These are phyloP conservation scores for Camelus dromedarius DNA, from an alignment of 2,113 vertebrate species.

Conservation along the genomic window DNA sequence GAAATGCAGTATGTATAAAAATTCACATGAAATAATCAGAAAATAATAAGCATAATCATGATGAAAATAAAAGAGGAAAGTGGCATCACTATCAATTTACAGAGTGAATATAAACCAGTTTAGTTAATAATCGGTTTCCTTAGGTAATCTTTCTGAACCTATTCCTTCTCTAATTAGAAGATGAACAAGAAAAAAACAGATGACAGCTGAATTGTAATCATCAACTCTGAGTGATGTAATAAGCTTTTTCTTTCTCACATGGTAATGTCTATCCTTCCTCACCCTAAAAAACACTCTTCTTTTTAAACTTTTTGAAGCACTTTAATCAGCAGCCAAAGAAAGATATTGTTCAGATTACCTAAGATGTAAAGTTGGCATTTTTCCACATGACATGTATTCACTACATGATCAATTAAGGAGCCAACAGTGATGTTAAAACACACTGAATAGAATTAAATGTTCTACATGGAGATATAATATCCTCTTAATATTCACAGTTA, in stretches of 20 bases:
- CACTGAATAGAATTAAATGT: not conserved
- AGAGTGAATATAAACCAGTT: not conserved
- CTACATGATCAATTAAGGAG: not conserved
- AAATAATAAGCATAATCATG: not conserved
- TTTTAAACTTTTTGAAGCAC: not conserved
- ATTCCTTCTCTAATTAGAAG: not conserved
- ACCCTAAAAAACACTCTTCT: not conserved
- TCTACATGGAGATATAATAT: not conserved
- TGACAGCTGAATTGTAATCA: not conserved
- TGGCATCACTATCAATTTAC: not conserved
- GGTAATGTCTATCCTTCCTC: not conserved
- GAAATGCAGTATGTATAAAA: not conserved
- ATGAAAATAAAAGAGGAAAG: not conserved
- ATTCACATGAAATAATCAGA: not conserved
- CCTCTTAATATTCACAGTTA: constrained; percentile 30
- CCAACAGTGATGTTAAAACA: not conserved
- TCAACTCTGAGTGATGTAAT: not conserved
- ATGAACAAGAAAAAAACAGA: not conserved
- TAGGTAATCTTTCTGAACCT: not conserved
- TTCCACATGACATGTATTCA: not conserved
- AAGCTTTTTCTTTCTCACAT: not conserved
- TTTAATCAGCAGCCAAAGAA: not conserved
- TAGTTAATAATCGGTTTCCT: not conserved
- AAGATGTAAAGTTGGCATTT: not conserved
- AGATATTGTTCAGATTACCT: not conserved